A percentile compares a stretch with the other conserved stretches of the same genome.
Evolutionary conservation across 2,113 vertebrate species (phyloP).

Genomic region (Lichenostomus cassidix): DNA sequence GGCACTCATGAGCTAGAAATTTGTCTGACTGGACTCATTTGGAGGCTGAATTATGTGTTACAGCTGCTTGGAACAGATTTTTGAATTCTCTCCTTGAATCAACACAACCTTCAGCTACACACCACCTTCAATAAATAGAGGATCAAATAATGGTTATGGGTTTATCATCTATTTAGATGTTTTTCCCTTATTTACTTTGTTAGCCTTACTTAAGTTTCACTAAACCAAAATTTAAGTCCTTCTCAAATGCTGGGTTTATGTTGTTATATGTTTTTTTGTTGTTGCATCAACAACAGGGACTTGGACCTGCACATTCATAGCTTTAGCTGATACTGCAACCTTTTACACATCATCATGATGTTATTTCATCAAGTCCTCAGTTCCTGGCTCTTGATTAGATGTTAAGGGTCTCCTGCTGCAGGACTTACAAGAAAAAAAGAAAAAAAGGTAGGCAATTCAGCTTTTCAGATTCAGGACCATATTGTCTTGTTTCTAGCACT

Average conservation of each 20-base stretch:
- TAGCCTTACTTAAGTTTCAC: neutral
- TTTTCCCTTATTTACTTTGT: neutral
- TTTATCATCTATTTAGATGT: neutral
- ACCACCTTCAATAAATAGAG: neutral
- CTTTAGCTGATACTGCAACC: neutral
- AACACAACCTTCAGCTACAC: neutral
- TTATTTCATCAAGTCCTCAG: slow-evolving; percentile 25
- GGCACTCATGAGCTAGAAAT: neutral
- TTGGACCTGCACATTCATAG: neutral
- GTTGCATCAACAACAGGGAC: neutral
- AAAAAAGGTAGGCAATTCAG: neutral
- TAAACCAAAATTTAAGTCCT: neutral
- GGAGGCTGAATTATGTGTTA: neutral
- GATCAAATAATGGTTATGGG: neutral
- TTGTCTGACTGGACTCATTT: neutral
- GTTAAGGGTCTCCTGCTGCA: neutral
- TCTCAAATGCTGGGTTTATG: neutral
- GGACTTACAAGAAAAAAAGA: neutral
- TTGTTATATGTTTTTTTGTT: neutral
- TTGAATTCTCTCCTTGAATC: neutral
- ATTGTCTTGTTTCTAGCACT: neutral
- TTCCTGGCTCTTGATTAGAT: slow-evolving; percentile 7
- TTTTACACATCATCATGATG: neutral
- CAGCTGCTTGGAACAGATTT: neutral
- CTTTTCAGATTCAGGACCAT: neutral